phyloP scores from a whole-genome alignment of 1,140 invertebrate species.

The Microplitis mediator region DNA sequence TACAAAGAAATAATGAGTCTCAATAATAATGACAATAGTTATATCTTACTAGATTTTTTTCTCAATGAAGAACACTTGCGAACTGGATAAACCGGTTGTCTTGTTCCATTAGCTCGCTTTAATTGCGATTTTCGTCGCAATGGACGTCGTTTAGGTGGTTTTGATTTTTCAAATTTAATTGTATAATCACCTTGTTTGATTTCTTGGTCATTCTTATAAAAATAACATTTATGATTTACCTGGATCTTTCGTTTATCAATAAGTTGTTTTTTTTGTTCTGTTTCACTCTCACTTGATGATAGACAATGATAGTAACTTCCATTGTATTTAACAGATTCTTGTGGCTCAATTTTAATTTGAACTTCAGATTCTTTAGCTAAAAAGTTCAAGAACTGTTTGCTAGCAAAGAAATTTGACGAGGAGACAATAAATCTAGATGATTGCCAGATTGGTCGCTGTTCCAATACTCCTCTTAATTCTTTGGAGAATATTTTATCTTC shows the following conservation, averaged over 20 bases:
- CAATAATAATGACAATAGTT: background rate
- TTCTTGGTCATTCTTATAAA: background rate
- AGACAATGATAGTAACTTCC: constrained; percentile 39
- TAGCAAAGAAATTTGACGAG: constrained; percentile 52
- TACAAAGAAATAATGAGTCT: background rate
- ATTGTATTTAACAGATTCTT: constrained; percentile 24
- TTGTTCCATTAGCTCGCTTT: constrained; percentile 39
- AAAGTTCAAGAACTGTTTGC: constrained; percentile 53
- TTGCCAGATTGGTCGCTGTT: constrained; percentile 38
- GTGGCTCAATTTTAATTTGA: constrained; percentile 3
- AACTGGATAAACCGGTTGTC: constrained; percentile 57
- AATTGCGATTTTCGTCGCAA: constrained; percentile 56
- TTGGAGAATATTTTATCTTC: constrained; percentile 58
- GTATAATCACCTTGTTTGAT: constrained; percentile 12
- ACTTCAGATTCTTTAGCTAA: constrained; percentile 38
- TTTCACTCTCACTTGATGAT: constrained; percentile 51
- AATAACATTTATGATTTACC: constrained; percentile 1
- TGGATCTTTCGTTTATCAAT: constrained; percentile 23
- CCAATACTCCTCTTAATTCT: constrained; percentile 41
- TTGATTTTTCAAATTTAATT: constrained; percentile 25
- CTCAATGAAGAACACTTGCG: constrained; percentile 56
- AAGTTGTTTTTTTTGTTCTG: constrained; percentile 25
- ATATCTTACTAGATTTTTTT: constrained; percentile 55
- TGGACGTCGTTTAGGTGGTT: constrained; percentile 45
- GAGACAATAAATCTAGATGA: constrained; percentile 14